A percentile compares a stretch with the other conserved stretches of the same genome.
Evolutionary conservation across 2,113 vertebrate genomes (phyloP).

Genomic region (Colinus virginianus): DNA sequence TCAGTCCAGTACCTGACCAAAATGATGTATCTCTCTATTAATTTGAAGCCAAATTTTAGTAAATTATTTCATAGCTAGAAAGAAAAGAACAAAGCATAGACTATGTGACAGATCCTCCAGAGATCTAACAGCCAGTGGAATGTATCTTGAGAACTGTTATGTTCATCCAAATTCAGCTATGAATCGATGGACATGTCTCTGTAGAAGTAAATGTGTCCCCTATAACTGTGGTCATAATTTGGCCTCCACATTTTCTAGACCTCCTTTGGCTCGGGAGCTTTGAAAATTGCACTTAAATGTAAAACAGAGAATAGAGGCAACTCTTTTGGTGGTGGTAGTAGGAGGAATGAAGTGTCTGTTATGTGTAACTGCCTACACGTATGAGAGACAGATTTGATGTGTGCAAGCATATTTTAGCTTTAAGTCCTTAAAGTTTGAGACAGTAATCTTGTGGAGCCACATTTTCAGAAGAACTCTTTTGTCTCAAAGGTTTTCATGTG

Average conservation of each 20-base stretch:
- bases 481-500: neutral
- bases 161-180: neutral
- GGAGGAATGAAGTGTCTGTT: neutral
- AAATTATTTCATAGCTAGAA: neutral
- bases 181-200: neutral
- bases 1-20: neutral
- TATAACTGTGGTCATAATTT: neutral
- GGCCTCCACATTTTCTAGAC: neutral
- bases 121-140: neutral
- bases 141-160: neutral
- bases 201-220: neutral
- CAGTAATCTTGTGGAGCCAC: neutral
- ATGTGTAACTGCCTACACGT: neutral
- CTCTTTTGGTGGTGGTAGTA: neutral
- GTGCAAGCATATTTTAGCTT: neutral
- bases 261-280: neutral
- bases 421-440: neutral
- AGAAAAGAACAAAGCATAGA: neutral
- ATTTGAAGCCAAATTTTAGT: neutral
- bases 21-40: conserved; percentile 11
- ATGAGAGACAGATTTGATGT: neutral
- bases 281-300: neutral
- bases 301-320: neutral
- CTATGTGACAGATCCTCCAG: neutral
- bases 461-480: neutral